A percentile compares a stretch with the other conserved stretches of the same genome.
These are phyloP conservation scores for Hoplodrina ambigua DNA, from an alignment of 2,888 invertebrate genomes.

Conservation along the genomic window DNA sequence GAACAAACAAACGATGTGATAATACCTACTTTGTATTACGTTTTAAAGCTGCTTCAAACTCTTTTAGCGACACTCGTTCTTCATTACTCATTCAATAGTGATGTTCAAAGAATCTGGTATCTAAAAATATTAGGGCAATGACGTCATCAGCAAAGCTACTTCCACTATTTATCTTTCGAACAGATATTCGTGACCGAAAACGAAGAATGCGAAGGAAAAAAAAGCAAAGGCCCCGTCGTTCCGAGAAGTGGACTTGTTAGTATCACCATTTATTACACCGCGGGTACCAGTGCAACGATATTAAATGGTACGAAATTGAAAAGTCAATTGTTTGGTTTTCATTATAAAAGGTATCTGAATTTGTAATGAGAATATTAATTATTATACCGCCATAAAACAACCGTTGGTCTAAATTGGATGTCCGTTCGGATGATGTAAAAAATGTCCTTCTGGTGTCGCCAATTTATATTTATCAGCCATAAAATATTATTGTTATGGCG, in stretches of 20 bases:
- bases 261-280: slow-evolving; percentile 87
- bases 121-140: slow-evolving; percentile 63
- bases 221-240: slow-evolving; percentile 76
- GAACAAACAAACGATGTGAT: slow-evolving; percentile 86
- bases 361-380: slow-evolving; percentile 57
- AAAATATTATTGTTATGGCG: slow-evolving; percentile 56
- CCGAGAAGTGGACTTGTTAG: slow-evolving; percentile 85
- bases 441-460: slow-evolving; percentile 39
- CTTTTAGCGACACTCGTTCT: slow-evolving; percentile 39
- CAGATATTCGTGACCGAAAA: slow-evolving; percentile 83
- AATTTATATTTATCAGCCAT: slow-evolving; percentile 54
- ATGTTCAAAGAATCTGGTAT: slow-evolving; percentile 32
- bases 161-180: slow-evolving; percentile 83
- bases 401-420: slow-evolving; percentile 52
- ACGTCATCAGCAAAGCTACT: slow-evolving; percentile 76
- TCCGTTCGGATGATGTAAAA: slow-evolving; percentile 32
- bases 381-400: slow-evolving; percentile 50
- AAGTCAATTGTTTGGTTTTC: slow-evolving; percentile 72
- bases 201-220: slow-evolving; percentile 71
- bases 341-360: slow-evolving; percentile 61
- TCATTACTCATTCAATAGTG: slow-evolving; percentile 32
- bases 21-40: slow-evolving; percentile 78
- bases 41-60: slow-evolving; percentile 55
- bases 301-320: slow-evolving; percentile 73
- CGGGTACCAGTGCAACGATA: slow-evolving; percentile 73